A percentile compares a stretch with the other conserved stretches of the same genome.
phyloP scores from a whole-genome alignment of 37 sponge, comb jelly and placozoan species.

The Beroe ovata region DNA sequence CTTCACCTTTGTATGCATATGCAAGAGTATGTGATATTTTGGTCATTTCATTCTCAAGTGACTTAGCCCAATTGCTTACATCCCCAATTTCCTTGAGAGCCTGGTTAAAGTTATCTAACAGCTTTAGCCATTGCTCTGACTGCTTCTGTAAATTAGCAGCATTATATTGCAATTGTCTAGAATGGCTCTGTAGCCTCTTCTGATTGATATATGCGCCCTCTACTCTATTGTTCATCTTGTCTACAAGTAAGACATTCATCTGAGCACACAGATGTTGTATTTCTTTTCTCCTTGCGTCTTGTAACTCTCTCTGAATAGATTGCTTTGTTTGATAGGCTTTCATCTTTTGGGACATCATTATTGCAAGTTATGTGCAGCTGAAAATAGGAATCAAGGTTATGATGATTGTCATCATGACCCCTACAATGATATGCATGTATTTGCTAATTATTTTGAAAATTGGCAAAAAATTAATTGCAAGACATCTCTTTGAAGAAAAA shows the following conservation, averaged over 20 bases:
- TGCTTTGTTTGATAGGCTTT: conserved; percentile 62
- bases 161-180: conserved; percentile 53
- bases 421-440: too few species aligned
- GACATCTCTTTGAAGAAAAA: too few species aligned
- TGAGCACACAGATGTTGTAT: conserved; percentile 44
- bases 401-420: too few species aligned
- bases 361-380: too few species aligned
- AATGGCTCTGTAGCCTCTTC: conserved; percentile 41
- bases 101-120: conserved; percentile 17
- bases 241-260: conserved; percentile 28
- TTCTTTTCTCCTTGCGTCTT: conserved; percentile 43
- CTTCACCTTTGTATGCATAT: conserved; percentile 65
- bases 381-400: too few species aligned
- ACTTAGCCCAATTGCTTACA: conserved; percentile 63
- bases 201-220: conserved; percentile 65
- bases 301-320: conserved; percentile 46
- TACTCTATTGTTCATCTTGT: conserved; percentile 56
- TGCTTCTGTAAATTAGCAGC: conserved; percentile 32
- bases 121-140: conserved; percentile 53
- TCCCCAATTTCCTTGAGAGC: conserved; percentile 53
- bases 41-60: conserved; percentile 52
- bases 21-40: conserved; percentile 58
- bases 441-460: too few species aligned
- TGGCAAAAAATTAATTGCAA: too few species aligned
- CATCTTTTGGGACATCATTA: conserved; percentile 63